Evolutionary conservation across 2,113 vertebrate species (phyloP), one percentile per base, ranked within the genome.

Genomic region (Willisornis vidua): DNA sequence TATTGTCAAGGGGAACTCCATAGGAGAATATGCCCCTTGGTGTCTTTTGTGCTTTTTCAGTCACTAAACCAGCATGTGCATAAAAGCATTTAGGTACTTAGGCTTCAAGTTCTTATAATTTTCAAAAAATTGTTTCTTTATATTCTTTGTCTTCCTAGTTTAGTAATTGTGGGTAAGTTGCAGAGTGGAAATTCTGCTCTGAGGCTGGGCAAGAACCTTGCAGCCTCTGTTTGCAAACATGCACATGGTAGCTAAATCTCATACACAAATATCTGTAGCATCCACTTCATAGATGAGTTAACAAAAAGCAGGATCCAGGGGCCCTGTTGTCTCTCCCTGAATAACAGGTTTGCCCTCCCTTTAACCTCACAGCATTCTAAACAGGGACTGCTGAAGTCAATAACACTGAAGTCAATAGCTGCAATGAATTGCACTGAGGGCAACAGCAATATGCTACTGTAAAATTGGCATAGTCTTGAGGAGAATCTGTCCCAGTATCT

Each of bases 281-380:
- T 9, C 39, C 22, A 46, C 8, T 57, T 45, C 0, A 0, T 12
- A 33, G 43, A 13, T 37, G 48, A 66, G 12, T 77, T 87, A 81
- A 41, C 23, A 33, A 55, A 74, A 3, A 65, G 35, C 3, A 19
- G 63, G 37, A 74, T 70, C 4, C 48, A 58, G 48, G 8, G 14
- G 4, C 35, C 33, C 33, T 82, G 20, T 23, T 93, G 18, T 68
- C 68, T 43, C 52, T 54, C 37, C 37, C 7, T 51, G 51, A 46
- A 48, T 29, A 23, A 65, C 11, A 37, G 4, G 2, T 37, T 74
- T 76, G 67, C n/a, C 55, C 55, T 86, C 41, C 4, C 43, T 88
- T 80, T 73, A 29, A 88, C 83, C 88, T 86, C 66, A 18, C 37
- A 75, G 15, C 14, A 9, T 12, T 49, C 71, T 28, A 57, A 90